These are phyloP conservation scores for Malurus alboscapulatus DNA, from an alignment of 2,113 vertebrate species.

Conservation along the genomic window DNA sequence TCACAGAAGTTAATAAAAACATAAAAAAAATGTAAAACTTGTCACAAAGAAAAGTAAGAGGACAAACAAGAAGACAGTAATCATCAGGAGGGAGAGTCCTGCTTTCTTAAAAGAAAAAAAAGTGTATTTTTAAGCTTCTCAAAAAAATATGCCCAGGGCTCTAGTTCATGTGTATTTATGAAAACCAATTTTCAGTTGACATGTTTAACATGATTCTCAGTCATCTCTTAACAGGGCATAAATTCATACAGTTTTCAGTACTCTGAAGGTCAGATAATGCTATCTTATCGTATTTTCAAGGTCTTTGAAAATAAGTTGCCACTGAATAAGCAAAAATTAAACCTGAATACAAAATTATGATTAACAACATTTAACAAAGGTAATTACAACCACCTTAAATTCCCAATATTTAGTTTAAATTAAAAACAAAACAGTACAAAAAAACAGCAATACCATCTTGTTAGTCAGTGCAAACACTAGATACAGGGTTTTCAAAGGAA, in stretches of 20 bases:
- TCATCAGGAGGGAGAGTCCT: slow-evolving; percentile 68
- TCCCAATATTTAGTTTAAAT: slow-evolving; percentile 74
- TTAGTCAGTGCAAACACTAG: slow-evolving; percentile 83
- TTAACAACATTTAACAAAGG: slow-evolving; percentile 75
- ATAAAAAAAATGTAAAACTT: slow-evolving; percentile 74
- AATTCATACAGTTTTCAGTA: slow-evolving; percentile 65
- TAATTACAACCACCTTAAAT: slow-evolving; percentile 67
- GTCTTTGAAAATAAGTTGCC: slow-evolving; percentile 69
- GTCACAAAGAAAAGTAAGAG: slow-evolving; percentile 67
- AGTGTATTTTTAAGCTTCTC: slow-evolving; percentile 65
- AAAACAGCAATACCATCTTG: slow-evolving; percentile 76
- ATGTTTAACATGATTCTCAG: slow-evolving; percentile 61
- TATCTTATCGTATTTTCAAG: slow-evolving; percentile 71
- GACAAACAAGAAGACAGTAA: slow-evolving; percentile 59
- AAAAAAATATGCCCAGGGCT: slow-evolving; percentile 54
- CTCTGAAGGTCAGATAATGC: slow-evolving; percentile 74
- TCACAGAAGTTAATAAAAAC: slow-evolving; percentile 96
- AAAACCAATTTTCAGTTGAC: slow-evolving; percentile 61
- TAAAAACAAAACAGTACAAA: slow-evolving; percentile 69
- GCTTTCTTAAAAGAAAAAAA: slow-evolving; percentile 47
- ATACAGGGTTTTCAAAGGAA: slow-evolving; percentile 78
- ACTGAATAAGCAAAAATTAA: slow-evolving; percentile 75
- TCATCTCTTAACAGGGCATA: slow-evolving; percentile 72
- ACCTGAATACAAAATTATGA: slow-evolving; percentile 74
- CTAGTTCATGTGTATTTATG: slow-evolving; percentile 19